Conservation (phyloP, 2,888 invertebrate species). For the Agrotis exclamationis region DNA sequence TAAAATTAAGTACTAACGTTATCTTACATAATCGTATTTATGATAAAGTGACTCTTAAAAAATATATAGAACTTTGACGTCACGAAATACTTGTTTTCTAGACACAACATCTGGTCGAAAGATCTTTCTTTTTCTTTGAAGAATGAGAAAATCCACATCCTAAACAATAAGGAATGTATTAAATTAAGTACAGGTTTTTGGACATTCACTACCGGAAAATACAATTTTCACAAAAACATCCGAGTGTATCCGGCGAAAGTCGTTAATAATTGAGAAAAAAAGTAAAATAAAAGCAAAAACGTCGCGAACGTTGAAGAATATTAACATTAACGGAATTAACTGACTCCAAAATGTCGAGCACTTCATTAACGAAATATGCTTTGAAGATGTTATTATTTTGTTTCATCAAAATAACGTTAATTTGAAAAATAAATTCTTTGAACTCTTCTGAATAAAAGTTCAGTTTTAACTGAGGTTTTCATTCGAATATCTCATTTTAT, state of each 20-base stretch:
- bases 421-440: slow-evolving; percentile 30
- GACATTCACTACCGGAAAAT: not conserved
- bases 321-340: slow-evolving; percentile 49
- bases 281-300: slow-evolving; percentile 7
- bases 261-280: slow-evolving; percentile 17
- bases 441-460: slow-evolving; percentile 24
- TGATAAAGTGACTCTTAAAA: too few relatives aligned
- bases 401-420: slow-evolving; percentile 34
- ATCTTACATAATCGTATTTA: not conserved
- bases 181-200: not conserved
- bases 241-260: not conserved
- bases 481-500: too few relatives aligned
- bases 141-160: too few relatives aligned
- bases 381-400: slow-evolving; percentile 44
- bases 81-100: too few relatives aligned
- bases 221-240: slow-evolving; percentile 1
- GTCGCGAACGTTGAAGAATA: slow-evolving; percentile 20
- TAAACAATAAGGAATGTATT: too few relatives aligned
- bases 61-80: not conserved
- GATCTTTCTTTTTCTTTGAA: not conserved
- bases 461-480: not conserved
- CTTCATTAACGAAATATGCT: slow-evolving; percentile 47
- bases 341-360: slow-evolving; percentile 24
- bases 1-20: not conserved
- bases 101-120: not conserved